phyloP scores from a whole-genome alignment of 2,888 invertebrate species.

The Girardia tigrina region DNA sequence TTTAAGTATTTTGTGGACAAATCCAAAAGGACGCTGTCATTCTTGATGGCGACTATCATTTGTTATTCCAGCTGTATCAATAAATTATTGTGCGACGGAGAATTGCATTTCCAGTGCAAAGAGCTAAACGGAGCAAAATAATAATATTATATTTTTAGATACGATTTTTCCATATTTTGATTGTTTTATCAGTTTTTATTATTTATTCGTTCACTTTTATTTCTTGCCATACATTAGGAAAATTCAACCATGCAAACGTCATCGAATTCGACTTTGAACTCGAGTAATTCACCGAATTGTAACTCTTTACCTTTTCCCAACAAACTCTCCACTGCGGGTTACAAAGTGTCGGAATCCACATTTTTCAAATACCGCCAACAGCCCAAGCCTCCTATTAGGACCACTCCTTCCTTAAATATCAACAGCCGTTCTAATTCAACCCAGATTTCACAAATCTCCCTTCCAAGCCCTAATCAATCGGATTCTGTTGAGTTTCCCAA shows the following conservation, averaged over 20 bases:
- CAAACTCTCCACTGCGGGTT: neutral
- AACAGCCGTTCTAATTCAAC: neutral
- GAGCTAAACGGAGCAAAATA: too few relatives aligned
- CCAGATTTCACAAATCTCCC: neutral
- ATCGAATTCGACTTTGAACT: neutral
- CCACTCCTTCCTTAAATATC: neutral
- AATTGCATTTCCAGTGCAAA: too few relatives aligned
- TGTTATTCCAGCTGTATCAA: too few relatives aligned
- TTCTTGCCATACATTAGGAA: too few relatives aligned
- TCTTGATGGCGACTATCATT: too few relatives aligned
- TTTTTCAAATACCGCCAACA: neutral
- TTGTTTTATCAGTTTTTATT: too few relatives aligned
- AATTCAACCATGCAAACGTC: neutral
- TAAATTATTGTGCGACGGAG: too few relatives aligned
- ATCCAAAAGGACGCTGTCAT: too few relatives aligned
- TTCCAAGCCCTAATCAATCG: neutral
- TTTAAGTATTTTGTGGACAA: too few relatives aligned
- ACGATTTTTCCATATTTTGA: too few relatives aligned
- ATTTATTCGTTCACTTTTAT: too few relatives aligned
- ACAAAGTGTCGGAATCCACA: slow-evolving; percentile 1
- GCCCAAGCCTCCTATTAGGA: neutral
- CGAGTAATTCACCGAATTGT: neutral
- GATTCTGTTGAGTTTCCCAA: neutral
- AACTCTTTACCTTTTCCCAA: neutral
- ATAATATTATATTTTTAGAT: too few relatives aligned